Evolutionary conservation across 1,140 invertebrate genomes (phyloP).

Genomic region (Lethocerus indicus): DNA sequence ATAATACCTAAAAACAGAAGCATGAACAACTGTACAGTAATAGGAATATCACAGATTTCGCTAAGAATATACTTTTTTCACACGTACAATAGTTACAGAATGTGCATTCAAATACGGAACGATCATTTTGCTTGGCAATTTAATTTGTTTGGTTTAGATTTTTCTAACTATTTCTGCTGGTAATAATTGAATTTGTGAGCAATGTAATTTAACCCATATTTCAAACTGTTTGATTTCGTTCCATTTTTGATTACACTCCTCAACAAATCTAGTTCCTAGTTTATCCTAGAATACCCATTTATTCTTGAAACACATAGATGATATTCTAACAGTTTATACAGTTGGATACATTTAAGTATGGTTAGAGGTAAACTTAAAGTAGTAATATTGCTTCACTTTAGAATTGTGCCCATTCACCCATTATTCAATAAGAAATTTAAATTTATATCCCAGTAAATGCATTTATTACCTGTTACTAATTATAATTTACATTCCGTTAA

Average conservation of each 20-base stretch:
- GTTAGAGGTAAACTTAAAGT: too few species aligned
- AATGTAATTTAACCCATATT: constrained; percentile 1
- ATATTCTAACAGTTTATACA: too few species aligned
- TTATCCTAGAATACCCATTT: not conserved
- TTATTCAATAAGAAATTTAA: too few species aligned
- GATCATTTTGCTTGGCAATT: not conserved
- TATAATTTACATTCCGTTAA: too few species aligned
- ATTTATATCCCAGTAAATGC: too few species aligned
- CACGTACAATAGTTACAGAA: not conserved
- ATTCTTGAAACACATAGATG: too few species aligned
- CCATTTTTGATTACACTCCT: not conserved
- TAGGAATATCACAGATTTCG: constrained; percentile 11
- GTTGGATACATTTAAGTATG: too few species aligned
- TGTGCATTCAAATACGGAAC: not conserved
- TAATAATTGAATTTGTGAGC: not conserved
- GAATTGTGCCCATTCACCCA: too few species aligned
- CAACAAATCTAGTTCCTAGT: not conserved
- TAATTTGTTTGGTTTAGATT: not conserved
- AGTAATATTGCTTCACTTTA: too few species aligned
- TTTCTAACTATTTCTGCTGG: not conserved
- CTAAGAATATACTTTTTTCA: constrained; percentile 7
- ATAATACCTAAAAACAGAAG: constrained; percentile 10
- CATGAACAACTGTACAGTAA: constrained; percentile 9
- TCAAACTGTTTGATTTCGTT: not conserved
- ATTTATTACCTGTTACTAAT: too few species aligned